These are phyloP conservation scores for Protosalanx chinensis DNA, from an alignment of 2,797 vertebrate genomes.

Conservation along the genomic window DNA sequence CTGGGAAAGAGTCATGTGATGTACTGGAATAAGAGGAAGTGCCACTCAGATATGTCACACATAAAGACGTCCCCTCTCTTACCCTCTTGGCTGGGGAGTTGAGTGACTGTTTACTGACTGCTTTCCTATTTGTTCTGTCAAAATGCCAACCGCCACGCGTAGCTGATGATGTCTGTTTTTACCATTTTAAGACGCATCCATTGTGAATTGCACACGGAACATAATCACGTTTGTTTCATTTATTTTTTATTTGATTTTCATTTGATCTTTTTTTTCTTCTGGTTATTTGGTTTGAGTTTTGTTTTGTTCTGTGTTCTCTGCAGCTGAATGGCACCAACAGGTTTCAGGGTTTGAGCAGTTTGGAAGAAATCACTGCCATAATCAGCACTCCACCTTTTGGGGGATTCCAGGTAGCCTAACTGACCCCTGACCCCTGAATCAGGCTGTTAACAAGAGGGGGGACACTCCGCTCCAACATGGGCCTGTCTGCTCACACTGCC, in stretches of 20 bases:
- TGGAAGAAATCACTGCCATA: constrained; percentile 78
- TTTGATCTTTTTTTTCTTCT: constrained; percentile 63
- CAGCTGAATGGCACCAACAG: constrained; percentile 70
- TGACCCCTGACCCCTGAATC: constrained; percentile 20
- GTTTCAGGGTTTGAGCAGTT: constrained; percentile 80
- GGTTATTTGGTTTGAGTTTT: constrained; percentile 56
- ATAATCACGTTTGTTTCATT: constrained; percentile 19
- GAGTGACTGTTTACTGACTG: not conserved
- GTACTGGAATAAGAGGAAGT: too few species aligned
- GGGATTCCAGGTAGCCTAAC: constrained; percentile 83
- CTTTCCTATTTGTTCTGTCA: constrained; percentile 55
- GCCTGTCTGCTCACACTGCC: not conserved
- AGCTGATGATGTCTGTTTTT: constrained; percentile 50
- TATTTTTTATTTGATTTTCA: constrained; percentile 7
- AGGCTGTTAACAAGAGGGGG: not conserved
- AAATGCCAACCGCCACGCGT: constrained; percentile 40
- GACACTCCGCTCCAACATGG: too few species aligned
- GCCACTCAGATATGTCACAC: constrained; percentile 24
- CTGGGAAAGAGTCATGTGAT: constrained; percentile 1
- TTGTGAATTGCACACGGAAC: constrained; percentile 6
- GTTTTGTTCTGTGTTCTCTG: constrained; percentile 62
- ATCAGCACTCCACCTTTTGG: constrained; percentile 82
- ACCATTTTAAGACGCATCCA: constrained; percentile 42
- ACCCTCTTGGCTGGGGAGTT: not conserved
- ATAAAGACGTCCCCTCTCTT: not conserved